Evolutionary conservation across 2,888 invertebrate species (phyloP).

Genomic region (Chironomus tentans): DNA sequence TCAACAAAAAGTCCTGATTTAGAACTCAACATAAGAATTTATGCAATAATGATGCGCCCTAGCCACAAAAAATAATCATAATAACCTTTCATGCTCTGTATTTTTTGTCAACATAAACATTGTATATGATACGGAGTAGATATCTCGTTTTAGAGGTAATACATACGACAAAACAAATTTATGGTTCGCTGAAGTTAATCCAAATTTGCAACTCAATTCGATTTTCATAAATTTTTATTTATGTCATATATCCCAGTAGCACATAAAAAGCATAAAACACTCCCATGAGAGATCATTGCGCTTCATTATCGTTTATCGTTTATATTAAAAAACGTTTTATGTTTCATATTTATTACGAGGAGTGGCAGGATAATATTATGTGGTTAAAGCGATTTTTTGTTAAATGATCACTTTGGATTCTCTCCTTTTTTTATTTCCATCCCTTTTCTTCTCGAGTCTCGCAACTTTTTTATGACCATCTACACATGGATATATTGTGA

Average conservation of each 20-base stretch:
- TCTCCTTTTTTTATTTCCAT: neutral
- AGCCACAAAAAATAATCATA: neutral
- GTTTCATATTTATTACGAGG: conserved; percentile 22
- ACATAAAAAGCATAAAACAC: conserved; percentile 4
- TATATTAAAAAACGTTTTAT: conserved; percentile 27
- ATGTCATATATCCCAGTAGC: neutral
- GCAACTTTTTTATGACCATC: neutral
- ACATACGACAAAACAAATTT: neutral
- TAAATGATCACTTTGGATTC: neutral
- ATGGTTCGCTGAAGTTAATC: conserved; percentile 18
- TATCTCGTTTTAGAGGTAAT: neutral
- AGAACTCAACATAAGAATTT: no score
- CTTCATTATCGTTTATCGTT: conserved; percentile 25
- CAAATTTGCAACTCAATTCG: conserved; percentile 13
- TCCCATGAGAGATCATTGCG: conserved; percentile 21
- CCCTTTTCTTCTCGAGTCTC: neutral
- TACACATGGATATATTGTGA: neutral
- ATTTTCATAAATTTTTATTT: conserved; percentile 5
- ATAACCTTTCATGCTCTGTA: neutral
- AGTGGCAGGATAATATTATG: neutral
- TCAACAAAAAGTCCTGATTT: no score
- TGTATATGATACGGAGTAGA: neutral
- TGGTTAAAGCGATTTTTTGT: neutral
- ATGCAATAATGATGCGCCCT: neutral
- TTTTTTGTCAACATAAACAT: neutral